Evolutionary conservation across 2,888 invertebrate species (phyloP).

Genomic region (Crocallis elinguaria): DNA sequence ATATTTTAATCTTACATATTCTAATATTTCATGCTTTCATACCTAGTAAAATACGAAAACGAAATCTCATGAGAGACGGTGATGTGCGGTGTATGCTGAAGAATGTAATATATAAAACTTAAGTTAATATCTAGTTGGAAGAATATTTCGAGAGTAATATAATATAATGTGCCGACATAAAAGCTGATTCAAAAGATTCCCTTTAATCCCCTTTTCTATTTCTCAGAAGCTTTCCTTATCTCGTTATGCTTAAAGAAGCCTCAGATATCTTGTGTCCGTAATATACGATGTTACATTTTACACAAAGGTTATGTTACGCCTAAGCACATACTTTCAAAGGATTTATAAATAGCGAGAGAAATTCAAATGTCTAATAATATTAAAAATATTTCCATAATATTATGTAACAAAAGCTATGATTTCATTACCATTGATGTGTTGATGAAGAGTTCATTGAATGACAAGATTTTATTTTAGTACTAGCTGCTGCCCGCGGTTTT

Average conservation of each 20-base stretch:
- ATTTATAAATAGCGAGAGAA: too few relatives aligned
- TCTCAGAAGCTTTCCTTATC: conserved; percentile 30
- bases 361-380: neutral
- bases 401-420: too few relatives aligned
- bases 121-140: conserved; percentile 18
- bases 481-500: too few relatives aligned
- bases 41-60: conserved; percentile 6
- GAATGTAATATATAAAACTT: conserved; percentile 12
- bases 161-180: conserved; percentile 31
- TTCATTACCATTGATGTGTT: too few relatives aligned
- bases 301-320: neutral
- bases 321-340: neutral
- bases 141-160: conserved; percentile 29
- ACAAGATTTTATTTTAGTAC: too few relatives aligned
- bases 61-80: conserved; percentile 6
- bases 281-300: neutral
- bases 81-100: conserved; percentile 1
- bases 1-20: neutral
- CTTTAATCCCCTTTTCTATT: conserved; percentile 35
- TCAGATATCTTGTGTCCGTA: neutral
- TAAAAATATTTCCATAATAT: too few relatives aligned
- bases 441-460: too few relatives aligned
- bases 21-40: neutral
- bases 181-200: conserved; percentile 36
- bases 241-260: conserved; percentile 22